Evolutionary conservation across 1,140 invertebrate genomes (phyloP).

Genomic region (Chrysomallon squamiferum): DNA sequence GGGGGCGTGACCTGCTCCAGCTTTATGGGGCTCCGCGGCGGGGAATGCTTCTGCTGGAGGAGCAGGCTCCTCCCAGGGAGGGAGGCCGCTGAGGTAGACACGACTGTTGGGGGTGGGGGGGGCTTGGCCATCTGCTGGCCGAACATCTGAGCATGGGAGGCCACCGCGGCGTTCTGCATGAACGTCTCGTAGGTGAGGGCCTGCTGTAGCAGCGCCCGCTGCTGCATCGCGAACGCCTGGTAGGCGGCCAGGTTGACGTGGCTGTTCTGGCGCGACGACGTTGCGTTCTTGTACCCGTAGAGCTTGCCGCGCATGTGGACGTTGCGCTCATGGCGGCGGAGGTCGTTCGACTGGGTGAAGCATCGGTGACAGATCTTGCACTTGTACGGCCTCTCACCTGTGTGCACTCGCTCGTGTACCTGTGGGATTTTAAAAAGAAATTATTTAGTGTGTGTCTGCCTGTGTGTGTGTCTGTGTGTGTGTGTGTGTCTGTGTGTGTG

Average conservation of each 20-base stretch:
- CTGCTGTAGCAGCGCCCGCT: constrained; percentile 52
- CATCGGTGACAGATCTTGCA: constrained; percentile 59
- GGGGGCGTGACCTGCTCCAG: constrained; percentile 51
- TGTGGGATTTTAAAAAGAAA: neutral
- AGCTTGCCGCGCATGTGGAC: constrained; percentile 57
- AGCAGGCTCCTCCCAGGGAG: constrained; percentile 2
- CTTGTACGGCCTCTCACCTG: constrained; percentile 57
- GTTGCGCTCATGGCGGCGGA: constrained; percentile 56
- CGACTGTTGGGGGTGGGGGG: constrained; percentile 12
- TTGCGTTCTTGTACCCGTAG: constrained; percentile 39
- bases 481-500: neutral
- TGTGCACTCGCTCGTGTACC: constrained; percentile 58
- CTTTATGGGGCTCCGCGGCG: constrained; percentile 26
- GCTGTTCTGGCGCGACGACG: constrained; percentile 14
- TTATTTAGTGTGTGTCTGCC: neutral
- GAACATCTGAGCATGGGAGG: constrained; percentile 25
- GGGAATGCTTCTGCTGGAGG: constrained; percentile 3
- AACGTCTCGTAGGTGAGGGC: constrained; percentile 53
- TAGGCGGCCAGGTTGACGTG: constrained; percentile 54
- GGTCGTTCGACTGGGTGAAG: constrained; percentile 58
- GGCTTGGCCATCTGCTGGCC: constrained; percentile 4
- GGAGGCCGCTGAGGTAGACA: constrained; percentile 14
- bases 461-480: no score
- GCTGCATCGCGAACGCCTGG: constrained; percentile 56
- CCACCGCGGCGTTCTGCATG: constrained; percentile 41